Evolutionary conservation across 2,797 vertebrate species (phyloP).

Genomic region (Miichthys miiuy): DNA sequence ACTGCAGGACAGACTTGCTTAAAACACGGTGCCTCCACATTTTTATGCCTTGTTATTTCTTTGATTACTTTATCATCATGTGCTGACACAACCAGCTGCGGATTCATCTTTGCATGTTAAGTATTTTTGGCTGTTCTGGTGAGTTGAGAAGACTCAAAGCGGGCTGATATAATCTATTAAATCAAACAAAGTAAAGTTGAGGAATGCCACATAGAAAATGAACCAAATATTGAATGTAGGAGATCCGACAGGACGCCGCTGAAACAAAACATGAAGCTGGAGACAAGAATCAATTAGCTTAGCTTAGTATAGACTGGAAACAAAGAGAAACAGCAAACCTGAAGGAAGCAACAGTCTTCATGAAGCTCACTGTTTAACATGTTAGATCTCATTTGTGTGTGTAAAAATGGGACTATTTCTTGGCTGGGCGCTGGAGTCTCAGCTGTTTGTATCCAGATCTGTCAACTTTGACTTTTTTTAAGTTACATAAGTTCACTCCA

Average conservation of each 20-base stretch:
- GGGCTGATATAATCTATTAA: not conserved
- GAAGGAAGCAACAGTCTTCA: no score
- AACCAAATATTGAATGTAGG: not conserved
- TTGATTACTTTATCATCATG: not conserved
- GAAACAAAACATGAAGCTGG: no score
- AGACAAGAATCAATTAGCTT: no score
- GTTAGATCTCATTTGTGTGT: no score
- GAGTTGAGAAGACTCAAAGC: not conserved
- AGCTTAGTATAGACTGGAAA: no score
- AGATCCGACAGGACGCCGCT: not conserved
- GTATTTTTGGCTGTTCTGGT: not conserved
- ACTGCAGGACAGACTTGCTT: not conserved
- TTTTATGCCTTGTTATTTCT: not conserved
- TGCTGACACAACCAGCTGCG: not conserved
- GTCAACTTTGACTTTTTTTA: no score
- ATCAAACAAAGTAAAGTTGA: not conserved
- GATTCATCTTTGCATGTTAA: not conserved
- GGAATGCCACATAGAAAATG: not conserved
- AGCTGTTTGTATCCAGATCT: no score
- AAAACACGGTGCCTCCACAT: not conserved
- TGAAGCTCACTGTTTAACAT: no score
- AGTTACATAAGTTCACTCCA: no score
- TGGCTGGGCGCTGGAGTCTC: no score
- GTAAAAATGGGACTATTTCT: no score
- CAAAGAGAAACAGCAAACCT: no score